A percentile compares a stretch with the other conserved stretches of the same genome.
These are phyloP conservation scores for Lathamus discolor DNA, from an alignment of 2,113 vertebrate genomes.

Conservation along the genomic window DNA sequence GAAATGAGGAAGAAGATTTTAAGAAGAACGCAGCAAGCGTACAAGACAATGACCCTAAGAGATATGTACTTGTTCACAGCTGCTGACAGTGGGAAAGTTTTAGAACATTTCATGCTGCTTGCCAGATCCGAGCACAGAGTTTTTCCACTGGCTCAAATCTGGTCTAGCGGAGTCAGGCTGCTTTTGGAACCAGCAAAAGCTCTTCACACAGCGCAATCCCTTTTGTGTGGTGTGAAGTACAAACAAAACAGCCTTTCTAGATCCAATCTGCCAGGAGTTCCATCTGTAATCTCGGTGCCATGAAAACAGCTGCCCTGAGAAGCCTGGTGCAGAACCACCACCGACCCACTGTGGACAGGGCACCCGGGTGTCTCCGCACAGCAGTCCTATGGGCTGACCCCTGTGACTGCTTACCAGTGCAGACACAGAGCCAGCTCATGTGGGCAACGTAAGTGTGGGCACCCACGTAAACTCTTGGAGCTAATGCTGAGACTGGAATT, in stretches of 20 bases:
- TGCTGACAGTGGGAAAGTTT: not conserved
- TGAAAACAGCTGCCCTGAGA: not conserved
- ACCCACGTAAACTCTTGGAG: not conserved
- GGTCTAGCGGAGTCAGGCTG: not conserved
- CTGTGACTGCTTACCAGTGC: accelerated
- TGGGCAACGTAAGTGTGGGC: accelerated
- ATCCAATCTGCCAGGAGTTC: not conserved
- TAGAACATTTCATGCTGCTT: not conserved
- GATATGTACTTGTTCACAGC: not conserved
- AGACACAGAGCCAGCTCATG: not conserved
- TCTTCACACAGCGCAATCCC: not conserved
- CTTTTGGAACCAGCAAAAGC: not conserved
- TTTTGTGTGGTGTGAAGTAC: not conserved
- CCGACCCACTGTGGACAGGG: accelerated
- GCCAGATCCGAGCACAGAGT: not conserved
- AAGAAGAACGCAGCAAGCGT: not conserved
- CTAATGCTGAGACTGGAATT: not conserved
- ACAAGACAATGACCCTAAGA: not conserved
- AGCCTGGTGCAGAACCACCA: not conserved
- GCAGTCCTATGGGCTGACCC: not conserved
- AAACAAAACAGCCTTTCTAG: not conserved
- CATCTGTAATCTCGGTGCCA: not conserved
- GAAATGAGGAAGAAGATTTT: not conserved
- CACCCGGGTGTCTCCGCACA: accelerated
- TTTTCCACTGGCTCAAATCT: not conserved